A percentile compares a stretch with the other conserved stretches of the same genome.
Evolutionary conservation across 2,797 vertebrate species (phyloP).

Genomic region (Galaxias olidus): DNA sequence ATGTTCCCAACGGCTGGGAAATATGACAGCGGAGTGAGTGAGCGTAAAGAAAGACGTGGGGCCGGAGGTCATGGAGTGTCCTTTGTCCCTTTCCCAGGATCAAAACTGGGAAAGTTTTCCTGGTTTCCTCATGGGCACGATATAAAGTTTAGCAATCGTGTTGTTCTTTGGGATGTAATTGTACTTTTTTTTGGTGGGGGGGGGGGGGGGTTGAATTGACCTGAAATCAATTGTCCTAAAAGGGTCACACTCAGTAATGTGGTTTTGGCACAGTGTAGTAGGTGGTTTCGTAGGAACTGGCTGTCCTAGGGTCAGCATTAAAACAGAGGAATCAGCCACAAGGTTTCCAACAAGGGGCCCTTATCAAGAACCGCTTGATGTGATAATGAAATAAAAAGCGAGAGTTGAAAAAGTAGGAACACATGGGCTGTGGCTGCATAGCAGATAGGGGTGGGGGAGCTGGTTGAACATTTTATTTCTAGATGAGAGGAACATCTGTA

Average conservation of each 20-base stretch:
- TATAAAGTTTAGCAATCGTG: conserved; percentile 16
- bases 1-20: conserved; percentile 31
- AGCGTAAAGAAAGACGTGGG: conserved; percentile 29
- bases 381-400: conserved; percentile 21
- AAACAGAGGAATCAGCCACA: conserved; percentile 33
- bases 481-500: conserved; percentile 23
- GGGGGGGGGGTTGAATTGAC: no score
- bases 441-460: conserved; percentile 27
- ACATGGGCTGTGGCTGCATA: conserved; percentile 11
- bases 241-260: conserved; percentile 61
- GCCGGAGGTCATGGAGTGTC: conserved; percentile 30
- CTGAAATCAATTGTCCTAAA: conserved; percentile 49
- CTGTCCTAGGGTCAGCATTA: conserved; percentile 39
- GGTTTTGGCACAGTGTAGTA: conserved; percentile 55
- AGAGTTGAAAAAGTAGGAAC: conserved; percentile 18
- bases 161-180: conserved; percentile 19
- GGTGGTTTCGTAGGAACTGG: conserved; percentile 44
- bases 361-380: conserved; percentile 45
- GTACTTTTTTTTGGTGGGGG: conserved; percentile 39
- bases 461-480: conserved; percentile 14
- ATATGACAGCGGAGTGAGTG: conserved; percentile 30
- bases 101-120: conserved; percentile 35
- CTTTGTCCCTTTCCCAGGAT: conserved; percentile 32
- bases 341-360: conserved; percentile 53
- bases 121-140: conserved; percentile 32